A percentile compares a stretch with the other conserved stretches of the same genome.
These are phyloP conservation scores for Cisticola juncidis DNA, from an alignment of 2,113 vertebrate genomes.

Conservation along the genomic window DNA sequence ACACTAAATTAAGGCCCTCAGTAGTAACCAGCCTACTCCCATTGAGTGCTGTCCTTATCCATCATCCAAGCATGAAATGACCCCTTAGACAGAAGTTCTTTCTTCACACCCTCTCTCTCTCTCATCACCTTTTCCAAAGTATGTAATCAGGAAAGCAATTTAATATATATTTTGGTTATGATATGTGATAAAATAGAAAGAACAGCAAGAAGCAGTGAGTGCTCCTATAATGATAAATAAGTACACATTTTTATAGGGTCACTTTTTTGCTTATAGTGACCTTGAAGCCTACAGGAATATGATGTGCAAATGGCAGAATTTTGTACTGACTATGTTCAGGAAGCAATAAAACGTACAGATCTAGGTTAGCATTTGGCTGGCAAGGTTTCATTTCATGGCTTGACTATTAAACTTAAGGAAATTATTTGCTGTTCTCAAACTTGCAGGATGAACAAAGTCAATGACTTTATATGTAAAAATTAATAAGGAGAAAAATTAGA, in stretches of 20 bases:
- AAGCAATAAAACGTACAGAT: neutral
- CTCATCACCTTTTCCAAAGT: neutral
- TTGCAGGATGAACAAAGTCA: slow-evolving; percentile 33
- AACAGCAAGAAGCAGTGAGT: neutral
- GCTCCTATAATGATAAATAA: neutral
- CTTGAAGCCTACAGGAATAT: slow-evolving; percentile 33
- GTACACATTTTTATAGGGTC: slow-evolving; percentile 11
- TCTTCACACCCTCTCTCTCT: neutral
- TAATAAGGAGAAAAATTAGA: neutral
- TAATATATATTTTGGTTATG: neutral
- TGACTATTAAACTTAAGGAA: neutral
- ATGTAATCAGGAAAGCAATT: neutral
- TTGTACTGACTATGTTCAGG: neutral
- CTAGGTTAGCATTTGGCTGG: slow-evolving; percentile 32
- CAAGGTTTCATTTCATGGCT: slow-evolving; percentile 32
- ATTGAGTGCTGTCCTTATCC: neutral
- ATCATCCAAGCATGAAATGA: neutral
- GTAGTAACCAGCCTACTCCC: neutral
- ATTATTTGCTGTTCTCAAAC: slow-evolving; percentile 38
- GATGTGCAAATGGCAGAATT: neutral
- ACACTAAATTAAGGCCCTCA: neutral
- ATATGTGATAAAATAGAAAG: neutral
- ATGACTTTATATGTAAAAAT: neutral
- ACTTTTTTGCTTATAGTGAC: slow-evolving; percentile 1
- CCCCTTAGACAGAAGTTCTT: neutral